Conservation (phyloP, 2,797 vertebrate genomes). For the Bovichtus diacanthus region DNA sequence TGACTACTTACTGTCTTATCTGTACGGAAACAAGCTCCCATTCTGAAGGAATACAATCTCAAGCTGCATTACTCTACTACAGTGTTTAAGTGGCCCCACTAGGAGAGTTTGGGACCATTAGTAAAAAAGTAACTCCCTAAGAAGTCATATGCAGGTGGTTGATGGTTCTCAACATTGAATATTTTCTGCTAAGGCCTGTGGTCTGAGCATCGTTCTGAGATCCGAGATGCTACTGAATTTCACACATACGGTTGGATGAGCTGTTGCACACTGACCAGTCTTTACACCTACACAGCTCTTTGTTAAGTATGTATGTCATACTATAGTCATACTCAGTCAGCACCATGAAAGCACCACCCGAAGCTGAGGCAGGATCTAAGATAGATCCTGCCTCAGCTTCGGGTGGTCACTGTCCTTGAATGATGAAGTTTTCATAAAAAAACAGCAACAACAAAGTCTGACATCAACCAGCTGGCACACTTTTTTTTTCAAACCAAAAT, state of each 20-base stretch:
- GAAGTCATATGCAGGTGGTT: constrained; percentile 16
- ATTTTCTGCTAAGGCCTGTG: constrained; percentile 14
- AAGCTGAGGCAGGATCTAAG: too few relatives aligned
- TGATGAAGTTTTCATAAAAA: constrained; percentile 34
- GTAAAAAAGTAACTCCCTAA: neutral
- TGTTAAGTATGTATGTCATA: constrained; percentile 28
- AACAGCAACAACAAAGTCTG: constrained; percentile 18
- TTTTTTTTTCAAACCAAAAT: constrained; percentile 23
- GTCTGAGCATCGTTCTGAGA: constrained; percentile 36
- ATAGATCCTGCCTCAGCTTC: constrained; percentile 1
- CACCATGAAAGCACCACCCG: constrained; percentile 48
- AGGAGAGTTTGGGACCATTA: neutral
- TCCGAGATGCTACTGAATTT: constrained; percentile 50
- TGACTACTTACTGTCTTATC: neutral
- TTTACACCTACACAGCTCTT: constrained; percentile 34
- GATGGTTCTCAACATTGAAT: neutral
- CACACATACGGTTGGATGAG: constrained; percentile 16
- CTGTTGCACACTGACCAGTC: neutral
- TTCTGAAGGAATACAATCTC: neutral
- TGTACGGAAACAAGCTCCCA: neutral
- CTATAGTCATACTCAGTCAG: constrained; percentile 42
- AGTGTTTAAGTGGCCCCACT: neutral
- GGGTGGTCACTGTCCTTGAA: constrained; percentile 50
- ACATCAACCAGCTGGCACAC: constrained; percentile 29
- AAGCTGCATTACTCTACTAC: neutral